Evolutionary conservation across 2,888 invertebrate species (phyloP).

Genomic region (Eupithecia centaureata): DNA sequence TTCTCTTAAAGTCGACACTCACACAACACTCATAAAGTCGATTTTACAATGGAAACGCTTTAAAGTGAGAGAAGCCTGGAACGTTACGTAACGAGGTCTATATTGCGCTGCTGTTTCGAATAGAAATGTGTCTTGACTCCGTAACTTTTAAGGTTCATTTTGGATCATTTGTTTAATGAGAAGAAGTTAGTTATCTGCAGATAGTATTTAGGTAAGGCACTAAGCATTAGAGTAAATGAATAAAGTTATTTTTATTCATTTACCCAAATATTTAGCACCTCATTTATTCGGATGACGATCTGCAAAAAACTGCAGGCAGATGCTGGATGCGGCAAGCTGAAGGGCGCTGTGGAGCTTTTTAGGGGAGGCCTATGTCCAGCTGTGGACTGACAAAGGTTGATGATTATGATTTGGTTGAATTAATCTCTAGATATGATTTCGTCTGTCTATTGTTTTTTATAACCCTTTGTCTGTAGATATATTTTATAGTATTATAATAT

Average conservation of each 20-base stretch:
- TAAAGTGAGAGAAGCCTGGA: slow-evolving; percentile 12
- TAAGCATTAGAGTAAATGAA: not conserved
- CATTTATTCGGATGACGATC: too few species aligned
- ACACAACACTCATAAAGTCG: slow-evolving; percentile 2
- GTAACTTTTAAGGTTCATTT: slow-evolving; percentile 12
- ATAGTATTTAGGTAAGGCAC: not conserved
- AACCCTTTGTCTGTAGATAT: not conserved
- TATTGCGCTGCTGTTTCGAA: slow-evolving; percentile 24
- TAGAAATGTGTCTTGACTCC: slow-evolving; percentile 20
- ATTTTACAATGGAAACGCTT: slow-evolving; percentile 7
- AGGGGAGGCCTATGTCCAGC: too few species aligned
- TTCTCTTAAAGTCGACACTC: not conserved
- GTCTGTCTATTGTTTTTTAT: not conserved
- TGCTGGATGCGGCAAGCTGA: too few species aligned
- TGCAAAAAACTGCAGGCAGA: too few species aligned
- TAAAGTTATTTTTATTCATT: too few species aligned
- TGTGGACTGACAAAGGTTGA: too few species aligned
- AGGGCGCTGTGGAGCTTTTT: too few species aligned
- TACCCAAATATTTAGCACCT: too few species aligned
- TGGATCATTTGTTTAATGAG: slow-evolving; percentile 15
- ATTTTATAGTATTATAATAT: too few species aligned
- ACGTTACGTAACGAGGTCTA: slow-evolving; percentile 21
- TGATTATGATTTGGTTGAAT: not conserved
- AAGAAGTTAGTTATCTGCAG: not conserved
- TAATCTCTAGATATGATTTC: not conserved